Evolutionary conservation across 2,113 vertebrate genomes (phyloP), one percentile per base, ranked within the genome.

Genomic region (Otis tarda): DNA sequence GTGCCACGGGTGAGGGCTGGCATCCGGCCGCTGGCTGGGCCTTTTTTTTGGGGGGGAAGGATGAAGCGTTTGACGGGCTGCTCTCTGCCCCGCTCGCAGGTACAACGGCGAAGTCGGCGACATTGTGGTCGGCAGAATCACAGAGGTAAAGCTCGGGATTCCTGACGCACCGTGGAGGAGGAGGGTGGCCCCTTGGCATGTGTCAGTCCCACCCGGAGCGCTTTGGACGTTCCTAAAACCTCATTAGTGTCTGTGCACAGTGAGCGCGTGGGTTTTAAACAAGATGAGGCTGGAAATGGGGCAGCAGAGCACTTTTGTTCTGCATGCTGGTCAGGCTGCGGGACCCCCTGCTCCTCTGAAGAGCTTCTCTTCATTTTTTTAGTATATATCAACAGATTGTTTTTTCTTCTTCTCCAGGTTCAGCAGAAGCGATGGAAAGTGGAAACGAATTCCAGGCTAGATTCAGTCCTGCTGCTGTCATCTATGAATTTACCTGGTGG

Each of bases 341-440:
- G 60, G 67, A 17, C 47, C 9, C 50, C 41, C 59, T 0, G 7
- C 49, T 24, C 43, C 1, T 0, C 31, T 33, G 21, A 24, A 43
- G 17, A 30, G 76, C 35, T 83, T 5, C 22, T 12, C 3, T 18
- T 68, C 25, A 1, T 0, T 39, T 76, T 50, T 24, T 19, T 12
- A 53, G 24, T 4, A 9, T 20, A 0, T 15, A 35, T 25, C 55
- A 43, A 33, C 33, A 31, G 47, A 28, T 33, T 25, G 3, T 70
- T 70, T 80, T 23, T 70, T 68, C 78, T 23, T 59, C 43, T 80
- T 52, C 55, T 4, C 1, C 37, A 99, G 99, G 99, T 99, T 47
- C 99, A 99, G 57, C 99, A 99, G 97, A 99, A 99, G 87, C 98
- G 99, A 31, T 99, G 99, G 99, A 99, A 99, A 94, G 99, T 99